These are phyloP conservation scores for Cotesia typhae DNA, from an alignment of 1,140 invertebrate genomes.

Conservation along the genomic window DNA sequence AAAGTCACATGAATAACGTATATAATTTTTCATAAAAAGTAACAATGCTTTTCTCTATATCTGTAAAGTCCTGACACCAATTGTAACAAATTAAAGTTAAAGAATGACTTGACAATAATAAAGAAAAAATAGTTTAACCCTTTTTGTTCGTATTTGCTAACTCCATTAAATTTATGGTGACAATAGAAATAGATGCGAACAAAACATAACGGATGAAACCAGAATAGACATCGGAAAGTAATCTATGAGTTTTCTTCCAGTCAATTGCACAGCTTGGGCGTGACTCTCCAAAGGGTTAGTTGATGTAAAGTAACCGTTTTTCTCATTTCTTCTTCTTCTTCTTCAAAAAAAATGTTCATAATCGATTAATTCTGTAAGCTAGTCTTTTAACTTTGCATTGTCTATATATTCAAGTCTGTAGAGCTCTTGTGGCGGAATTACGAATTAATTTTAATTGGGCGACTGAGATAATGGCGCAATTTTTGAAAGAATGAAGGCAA, in stretches of 20 bases:
- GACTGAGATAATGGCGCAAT: too few relatives aligned
- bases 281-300: conserved; percentile 41
- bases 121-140: conserved; percentile 8
- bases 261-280: conserved; percentile 52
- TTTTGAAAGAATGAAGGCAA: too few relatives aligned
- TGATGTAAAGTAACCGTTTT: neutral
- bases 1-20: too few relatives aligned
- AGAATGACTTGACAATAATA: conserved; percentile 5
- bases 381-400: neutral
- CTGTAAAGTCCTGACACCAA: too few relatives aligned
- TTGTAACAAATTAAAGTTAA: neutral
- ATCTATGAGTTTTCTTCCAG: conserved; percentile 46
- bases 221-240: conserved; percentile 11
- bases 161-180: conserved; percentile 1
- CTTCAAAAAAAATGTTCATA: neutral
- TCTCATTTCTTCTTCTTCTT: neutral
- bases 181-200: conserved; percentile 2
- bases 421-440: too few relatives aligned
- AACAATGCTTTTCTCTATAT: too few relatives aligned
- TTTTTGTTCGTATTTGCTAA: conserved; percentile 4
- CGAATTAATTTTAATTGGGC: too few relatives aligned
- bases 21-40: too few relatives aligned
- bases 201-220: conserved; percentile 27
- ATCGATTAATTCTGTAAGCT: neutral
- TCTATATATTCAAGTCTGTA: too few relatives aligned